Evolutionary conservation across 2,888 invertebrate species (phyloP).

Genomic region (Ennomos erosarius): DNA sequence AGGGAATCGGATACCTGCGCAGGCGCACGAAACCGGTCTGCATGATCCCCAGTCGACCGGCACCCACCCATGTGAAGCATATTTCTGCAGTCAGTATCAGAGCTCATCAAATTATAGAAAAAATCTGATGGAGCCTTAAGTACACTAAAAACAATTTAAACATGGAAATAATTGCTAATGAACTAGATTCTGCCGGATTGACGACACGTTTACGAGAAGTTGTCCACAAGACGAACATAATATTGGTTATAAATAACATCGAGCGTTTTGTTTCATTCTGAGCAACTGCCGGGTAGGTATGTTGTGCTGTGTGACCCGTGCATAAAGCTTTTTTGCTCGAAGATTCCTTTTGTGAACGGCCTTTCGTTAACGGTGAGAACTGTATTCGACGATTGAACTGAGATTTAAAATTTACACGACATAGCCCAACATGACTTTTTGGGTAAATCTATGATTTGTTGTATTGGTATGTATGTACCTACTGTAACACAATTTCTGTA

Average conservation of each 20-base stretch:
- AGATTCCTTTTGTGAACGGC: slow-evolving; percentile 45
- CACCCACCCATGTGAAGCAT: slow-evolving; percentile 53
- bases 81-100: slow-evolving; percentile 7
- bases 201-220: no score
- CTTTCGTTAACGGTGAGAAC: slow-evolving; percentile 52
- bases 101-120: neutral
- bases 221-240: no score
- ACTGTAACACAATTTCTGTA: no score
- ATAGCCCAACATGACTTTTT: slow-evolving; percentile 10
- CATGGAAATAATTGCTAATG: no score
- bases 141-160: no score
- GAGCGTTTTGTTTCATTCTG: no score
- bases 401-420: slow-evolving; percentile 25
- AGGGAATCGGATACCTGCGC: slow-evolving; percentile 81
- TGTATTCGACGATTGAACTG: slow-evolving; percentile 30
- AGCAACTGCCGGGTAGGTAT: slow-evolving; percentile 2
- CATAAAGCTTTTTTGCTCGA: slow-evolving; percentile 73
- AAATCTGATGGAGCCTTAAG: neutral
- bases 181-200: no score
- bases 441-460: no score
- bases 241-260: no score
- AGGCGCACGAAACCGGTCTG: slow-evolving; percentile 77
- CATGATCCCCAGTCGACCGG: slow-evolving; percentile 58
- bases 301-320: slow-evolving; percentile 22
- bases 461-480: no score